Percentiles rank a stretch among this genome's conserved stretches.
phyloP scores from a whole-genome alignment of 1,140 invertebrate species.

The Scylla paramamosain region DNA sequence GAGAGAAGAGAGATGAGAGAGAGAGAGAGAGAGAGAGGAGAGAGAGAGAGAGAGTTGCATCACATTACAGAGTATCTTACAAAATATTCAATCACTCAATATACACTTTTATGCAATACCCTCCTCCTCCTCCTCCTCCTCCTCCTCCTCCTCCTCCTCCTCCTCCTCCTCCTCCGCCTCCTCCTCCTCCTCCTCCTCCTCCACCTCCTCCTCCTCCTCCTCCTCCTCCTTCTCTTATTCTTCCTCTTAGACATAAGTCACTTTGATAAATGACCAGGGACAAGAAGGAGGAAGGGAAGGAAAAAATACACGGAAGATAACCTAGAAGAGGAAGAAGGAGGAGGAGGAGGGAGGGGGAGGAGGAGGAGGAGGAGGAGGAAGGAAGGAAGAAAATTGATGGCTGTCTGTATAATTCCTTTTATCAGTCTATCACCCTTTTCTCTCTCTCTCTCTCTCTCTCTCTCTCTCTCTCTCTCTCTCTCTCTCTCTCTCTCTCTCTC shows the following conservation, averaged over 20 bases:
- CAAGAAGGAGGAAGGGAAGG: background rate
- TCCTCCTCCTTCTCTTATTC: background rate
- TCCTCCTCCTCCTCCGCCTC: constrained; percentile 28
- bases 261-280: background rate
- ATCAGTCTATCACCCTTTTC: background rate
- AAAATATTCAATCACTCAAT: too few relatives aligned
- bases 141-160: background rate
- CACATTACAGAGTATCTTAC: too few relatives aligned
- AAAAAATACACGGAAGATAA: background rate
- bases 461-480: background rate
- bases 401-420: too few relatives aligned
- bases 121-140: background rate
- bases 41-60: too few relatives aligned
- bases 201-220: constrained; percentile 39
- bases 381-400: too few relatives aligned
- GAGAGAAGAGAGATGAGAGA: too few relatives aligned
- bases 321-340: background rate
- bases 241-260: background rate
- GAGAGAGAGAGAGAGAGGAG: too few relatives aligned
- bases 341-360: background rate
- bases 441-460: background rate
- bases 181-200: background rate
- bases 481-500: background rate
- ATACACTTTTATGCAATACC: background rate
- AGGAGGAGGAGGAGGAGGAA: background rate